phyloP scores from a whole-genome alignment of 2,113 vertebrate species.

The Oplegnathus fasciatus region DNA sequence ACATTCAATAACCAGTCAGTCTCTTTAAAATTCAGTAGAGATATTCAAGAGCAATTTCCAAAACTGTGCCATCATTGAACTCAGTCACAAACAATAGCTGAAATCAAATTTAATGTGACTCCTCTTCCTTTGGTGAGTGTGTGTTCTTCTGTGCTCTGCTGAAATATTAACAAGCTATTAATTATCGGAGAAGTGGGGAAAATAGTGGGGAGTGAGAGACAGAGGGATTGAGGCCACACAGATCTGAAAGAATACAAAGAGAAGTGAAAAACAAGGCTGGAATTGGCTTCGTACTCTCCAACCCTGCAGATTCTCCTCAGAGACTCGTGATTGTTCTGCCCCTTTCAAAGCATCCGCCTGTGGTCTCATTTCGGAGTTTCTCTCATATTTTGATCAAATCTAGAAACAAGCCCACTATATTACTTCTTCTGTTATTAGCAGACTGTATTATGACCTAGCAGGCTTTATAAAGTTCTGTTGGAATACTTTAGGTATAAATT shows the following conservation, averaged over 20 bases:
- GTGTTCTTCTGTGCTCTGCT: conserved; percentile 38
- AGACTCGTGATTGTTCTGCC: conserved; percentile 59
- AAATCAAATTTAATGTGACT: conserved; percentile 40
- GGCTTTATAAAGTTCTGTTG: background rate
- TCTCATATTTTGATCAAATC: conserved; percentile 55
- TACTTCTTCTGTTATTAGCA: conserved; percentile 22
- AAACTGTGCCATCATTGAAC: conserved; percentile 1
- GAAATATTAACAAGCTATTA: conserved; percentile 70
- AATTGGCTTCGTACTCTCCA: conserved; percentile 48
- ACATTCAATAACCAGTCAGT: conserved; percentile 24
- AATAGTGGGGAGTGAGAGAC: conserved; percentile 21
- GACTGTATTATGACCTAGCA: background rate
- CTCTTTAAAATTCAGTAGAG: conserved; percentile 16
- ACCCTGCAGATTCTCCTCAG: conserved; percentile 41
- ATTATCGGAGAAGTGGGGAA: conserved; percentile 61
- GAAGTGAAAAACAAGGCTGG: conserved; percentile 57
- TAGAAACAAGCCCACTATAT: conserved; percentile 30
- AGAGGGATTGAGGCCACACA: conserved; percentile 65
- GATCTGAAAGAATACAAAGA: conserved; percentile 66
- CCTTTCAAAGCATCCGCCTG: conserved; percentile 60
- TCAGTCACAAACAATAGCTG: conserved; percentile 28
- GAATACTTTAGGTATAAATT: background rate
- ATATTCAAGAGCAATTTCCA: conserved; percentile 30
- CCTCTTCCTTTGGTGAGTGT: background rate
- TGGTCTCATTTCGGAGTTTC: conserved; percentile 52